Conservation (phyloP, 2,797 vertebrate genomes). For the Nasua narica region DNA sequence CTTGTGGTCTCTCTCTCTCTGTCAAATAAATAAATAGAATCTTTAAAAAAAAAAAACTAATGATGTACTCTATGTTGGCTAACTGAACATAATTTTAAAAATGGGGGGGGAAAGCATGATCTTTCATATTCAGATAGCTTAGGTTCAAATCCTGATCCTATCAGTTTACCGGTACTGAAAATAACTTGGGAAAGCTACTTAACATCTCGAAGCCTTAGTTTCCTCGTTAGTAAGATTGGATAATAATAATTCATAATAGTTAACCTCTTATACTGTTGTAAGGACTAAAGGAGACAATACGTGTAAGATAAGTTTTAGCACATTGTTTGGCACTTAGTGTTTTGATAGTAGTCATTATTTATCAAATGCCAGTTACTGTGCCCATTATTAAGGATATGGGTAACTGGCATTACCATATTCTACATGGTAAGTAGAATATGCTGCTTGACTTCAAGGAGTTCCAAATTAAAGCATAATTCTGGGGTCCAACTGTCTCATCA, state of each 20-base stretch:
- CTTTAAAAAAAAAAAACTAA: too few species aligned
- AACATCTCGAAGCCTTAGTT: neutral
- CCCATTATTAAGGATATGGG: neutral
- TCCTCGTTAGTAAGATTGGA: neutral
- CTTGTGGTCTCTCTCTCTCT: too few species aligned
- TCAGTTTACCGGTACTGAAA: neutral
- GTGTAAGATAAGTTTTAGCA: neutral
- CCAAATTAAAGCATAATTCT: neutral
- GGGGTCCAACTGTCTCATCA: neutral
- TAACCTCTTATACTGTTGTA: neutral
- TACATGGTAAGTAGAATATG: neutral
- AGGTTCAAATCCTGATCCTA: neutral
- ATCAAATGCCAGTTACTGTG: neutral
- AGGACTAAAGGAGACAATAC: neutral
- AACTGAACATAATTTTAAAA: too few species aligned
- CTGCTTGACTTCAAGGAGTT: neutral
- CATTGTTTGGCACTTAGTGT: neutral
- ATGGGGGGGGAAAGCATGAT: neutral
- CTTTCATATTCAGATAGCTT: neutral
- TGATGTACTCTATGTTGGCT: too few species aligned
- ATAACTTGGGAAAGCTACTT: neutral
- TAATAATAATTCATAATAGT: neutral
- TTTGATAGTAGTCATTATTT: neutral
- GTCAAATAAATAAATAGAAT: too few species aligned
- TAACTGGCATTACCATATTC: too few species aligned